phyloP scores from a whole-genome alignment of 2,888 invertebrate genomes.

The Harpagoxenus sublaevis region DNA sequence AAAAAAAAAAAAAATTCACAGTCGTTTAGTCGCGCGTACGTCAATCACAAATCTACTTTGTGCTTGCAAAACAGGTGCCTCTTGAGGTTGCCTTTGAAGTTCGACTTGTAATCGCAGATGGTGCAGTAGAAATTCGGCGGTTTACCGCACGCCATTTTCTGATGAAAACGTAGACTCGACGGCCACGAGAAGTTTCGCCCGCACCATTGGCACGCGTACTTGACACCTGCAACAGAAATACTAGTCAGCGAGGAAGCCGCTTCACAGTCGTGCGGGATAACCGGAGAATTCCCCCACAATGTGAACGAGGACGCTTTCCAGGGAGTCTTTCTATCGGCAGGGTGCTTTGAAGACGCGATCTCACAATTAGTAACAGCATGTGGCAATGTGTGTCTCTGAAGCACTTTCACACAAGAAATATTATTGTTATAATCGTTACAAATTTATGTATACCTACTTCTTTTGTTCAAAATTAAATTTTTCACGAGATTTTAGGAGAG shows the following conservation, averaged over 20 bases:
- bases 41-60: slow-evolving; percentile 48
- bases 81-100: slow-evolving; percentile 82
- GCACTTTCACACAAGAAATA: background rate
- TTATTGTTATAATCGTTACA: background rate
- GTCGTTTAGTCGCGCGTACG: background rate
- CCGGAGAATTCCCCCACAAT: background rate
- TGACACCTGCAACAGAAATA: slow-evolving; percentile 80
- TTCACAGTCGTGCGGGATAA: background rate
- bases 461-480: background rate
- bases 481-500: background rate
- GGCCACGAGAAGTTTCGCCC: slow-evolving; percentile 79
- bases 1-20: background rate
- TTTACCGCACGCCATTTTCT: slow-evolving; percentile 82
- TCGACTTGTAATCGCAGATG: slow-evolving; percentile 79
- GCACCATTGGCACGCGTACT: slow-evolving; percentile 78
- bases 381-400: slow-evolving; percentile 6
- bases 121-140: slow-evolving; percentile 79
- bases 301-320: slow-evolving; percentile 24
- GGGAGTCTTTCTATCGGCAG: background rate
- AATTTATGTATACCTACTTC: background rate
- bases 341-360: background rate
- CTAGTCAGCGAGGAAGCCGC: slow-evolving; percentile 68
- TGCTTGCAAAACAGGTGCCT: slow-evolving; percentile 74
- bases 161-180: slow-evolving; percentile 81
- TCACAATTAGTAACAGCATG: background rate